phyloP scores from a whole-genome alignment of 2,113 vertebrate genomes.

The Catagonus wagneri region DNA sequence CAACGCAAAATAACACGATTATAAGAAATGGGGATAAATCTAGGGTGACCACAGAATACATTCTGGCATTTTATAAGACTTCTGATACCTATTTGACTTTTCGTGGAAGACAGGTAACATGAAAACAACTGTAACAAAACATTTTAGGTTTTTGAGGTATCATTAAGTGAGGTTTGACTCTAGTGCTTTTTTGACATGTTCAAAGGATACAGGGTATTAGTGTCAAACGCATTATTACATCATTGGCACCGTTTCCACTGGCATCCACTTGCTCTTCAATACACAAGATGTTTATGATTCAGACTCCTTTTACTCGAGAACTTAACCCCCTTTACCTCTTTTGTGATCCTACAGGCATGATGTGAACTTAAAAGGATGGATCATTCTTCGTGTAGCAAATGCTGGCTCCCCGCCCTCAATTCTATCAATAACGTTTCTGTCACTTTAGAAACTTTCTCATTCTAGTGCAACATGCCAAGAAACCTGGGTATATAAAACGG shows the following conservation, averaged over 20 bases:
- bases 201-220: not conserved
- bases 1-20: not conserved
- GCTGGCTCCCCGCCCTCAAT: not conserved
- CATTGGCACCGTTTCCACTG: not conserved
- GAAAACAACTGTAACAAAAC: not conserved
- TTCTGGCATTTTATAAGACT: not conserved
- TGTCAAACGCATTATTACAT: constrained; percentile 18
- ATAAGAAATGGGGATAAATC: not conserved
- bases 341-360: not conserved
- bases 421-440: not conserved
- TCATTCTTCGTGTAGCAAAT: not conserved
- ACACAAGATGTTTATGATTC: not conserved
- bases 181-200: not conserved
- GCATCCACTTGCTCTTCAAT: not conserved
- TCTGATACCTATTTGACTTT: not conserved
- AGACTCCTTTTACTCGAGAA: not conserved
- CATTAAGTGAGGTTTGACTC: not conserved
- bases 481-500: not conserved
- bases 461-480: not conserved
- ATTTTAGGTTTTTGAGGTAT: not conserved
- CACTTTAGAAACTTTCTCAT: not conserved
- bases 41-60: not conserved
- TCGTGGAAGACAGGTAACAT: not conserved
- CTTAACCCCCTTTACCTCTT: not conserved
- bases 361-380: not conserved